phyloP scores from a whole-genome alignment of 1,140 invertebrate species.

The Ostrea denselamellosa region DNA sequence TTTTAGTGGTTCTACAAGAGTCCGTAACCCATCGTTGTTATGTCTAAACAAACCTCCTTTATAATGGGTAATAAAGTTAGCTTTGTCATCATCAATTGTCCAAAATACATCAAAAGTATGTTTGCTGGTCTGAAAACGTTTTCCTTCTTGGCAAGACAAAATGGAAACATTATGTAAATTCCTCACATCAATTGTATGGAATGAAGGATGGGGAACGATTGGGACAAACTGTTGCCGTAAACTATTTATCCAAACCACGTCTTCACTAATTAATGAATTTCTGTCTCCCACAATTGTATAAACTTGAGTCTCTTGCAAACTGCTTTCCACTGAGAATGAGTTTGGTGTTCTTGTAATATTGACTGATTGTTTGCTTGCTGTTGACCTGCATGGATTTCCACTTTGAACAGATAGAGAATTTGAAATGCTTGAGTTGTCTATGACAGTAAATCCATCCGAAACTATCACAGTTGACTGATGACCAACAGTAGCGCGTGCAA shows the following conservation, averaged over 20 bases:
- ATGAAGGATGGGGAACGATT: not conserved
- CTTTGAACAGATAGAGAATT: constrained; percentile 6
- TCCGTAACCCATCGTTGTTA: not conserved
- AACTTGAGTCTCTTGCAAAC: not conserved
- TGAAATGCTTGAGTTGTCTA: constrained; percentile 14
- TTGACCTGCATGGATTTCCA: constrained; percentile 16
- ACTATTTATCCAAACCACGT: not conserved
- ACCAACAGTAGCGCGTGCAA: not conserved
- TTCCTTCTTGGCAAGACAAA: not conserved
- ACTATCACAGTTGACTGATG: constrained; percentile 3
- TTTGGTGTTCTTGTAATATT: not conserved
- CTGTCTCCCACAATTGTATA: not conserved
- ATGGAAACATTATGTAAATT: not conserved
- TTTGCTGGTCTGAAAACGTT: not conserved
- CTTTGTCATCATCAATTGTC: not conserved
- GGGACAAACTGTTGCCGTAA: not conserved
- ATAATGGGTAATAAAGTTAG: not conserved
- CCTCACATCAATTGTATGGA: not conserved
- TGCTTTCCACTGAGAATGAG: not conserved
- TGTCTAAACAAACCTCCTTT: not conserved
- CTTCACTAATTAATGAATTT: not conserved
- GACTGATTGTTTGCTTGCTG: not conserved
- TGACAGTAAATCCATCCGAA: constrained; percentile 43
- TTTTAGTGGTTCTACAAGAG: not conserved
- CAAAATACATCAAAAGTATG: constrained; percentile 2